Evolutionary conservation across 2,888 invertebrate genomes (phyloP), one percentile per base, ranked within the genome.

Genomic region (Mesorhabditis sp.): DNA sequence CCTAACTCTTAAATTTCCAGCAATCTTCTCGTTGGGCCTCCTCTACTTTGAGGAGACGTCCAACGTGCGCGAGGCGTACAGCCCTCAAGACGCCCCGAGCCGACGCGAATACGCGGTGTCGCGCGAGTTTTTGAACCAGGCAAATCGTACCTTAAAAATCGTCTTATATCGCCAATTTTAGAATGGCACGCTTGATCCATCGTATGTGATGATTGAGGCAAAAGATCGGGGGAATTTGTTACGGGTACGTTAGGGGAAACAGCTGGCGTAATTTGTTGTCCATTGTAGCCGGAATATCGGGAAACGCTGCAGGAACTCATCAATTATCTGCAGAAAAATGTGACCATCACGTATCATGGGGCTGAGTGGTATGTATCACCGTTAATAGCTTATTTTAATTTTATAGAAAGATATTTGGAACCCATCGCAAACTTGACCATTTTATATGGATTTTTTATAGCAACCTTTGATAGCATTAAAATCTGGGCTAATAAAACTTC

Each of bases 131-230:
- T 64, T 82, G 64, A 82, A 82, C 69, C 82, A 82, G 70, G 81
- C 77, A 66, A 45, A 67, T 61, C 58, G n/a, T 50, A 13, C n/a
- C 58, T 50, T 50, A 50, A 50, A 50, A 50, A 10, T 42, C 10
- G 65, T 10, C 15, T 7, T 6, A 13, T 28, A 42, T 65, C 13
- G 58, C 10, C 58, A 50, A 50, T 72, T 80, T 70, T 70, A 81
- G 80, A 82, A 82, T 65, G 82, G 81, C 45, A 80, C 82, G 7
- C 72, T 82, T 62, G 82, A 82, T 68, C 82, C 82, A 4, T 81
- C 81, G 42, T 83, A 83, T 68, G 72, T 82, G 5, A 83, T 82
- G 82, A 77, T 77, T n/a, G 69, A 74, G n/a, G 80, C 83, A 3
- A 65, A 68, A 10, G 83, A 82, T 68, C 75, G 72, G 4, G 82